Conservation (phyloP, 1,140 invertebrate genomes). For the Eciton burchellii region DNA sequence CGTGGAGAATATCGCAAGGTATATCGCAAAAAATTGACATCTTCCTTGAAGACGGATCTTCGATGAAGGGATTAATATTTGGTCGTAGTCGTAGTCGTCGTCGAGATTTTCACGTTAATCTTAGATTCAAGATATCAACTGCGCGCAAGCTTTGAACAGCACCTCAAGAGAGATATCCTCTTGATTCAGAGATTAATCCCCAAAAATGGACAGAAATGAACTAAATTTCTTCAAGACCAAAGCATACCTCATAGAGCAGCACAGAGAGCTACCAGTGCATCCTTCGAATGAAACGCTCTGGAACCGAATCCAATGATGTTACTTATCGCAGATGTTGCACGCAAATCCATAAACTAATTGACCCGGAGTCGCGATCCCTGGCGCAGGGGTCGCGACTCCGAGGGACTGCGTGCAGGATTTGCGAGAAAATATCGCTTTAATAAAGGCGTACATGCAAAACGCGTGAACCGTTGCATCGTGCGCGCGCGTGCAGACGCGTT, state of each 20-base stretch:
- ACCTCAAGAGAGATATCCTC: neutral
- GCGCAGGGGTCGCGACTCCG: neutral
- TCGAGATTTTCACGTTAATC: too few species aligned
- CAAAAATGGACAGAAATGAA: neutral
- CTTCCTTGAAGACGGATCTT: too few species aligned
- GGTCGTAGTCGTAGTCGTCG: too few species aligned
- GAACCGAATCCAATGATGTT: neutral
- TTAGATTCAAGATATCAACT: neutral
- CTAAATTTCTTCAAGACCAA: neutral
- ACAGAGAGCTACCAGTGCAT: neutral
- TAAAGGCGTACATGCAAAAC: constrained; percentile 64
- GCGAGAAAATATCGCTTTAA: constrained; percentile 65
- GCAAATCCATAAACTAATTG: neutral
- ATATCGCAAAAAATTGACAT: too few species aligned
- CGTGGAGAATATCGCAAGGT: too few species aligned
- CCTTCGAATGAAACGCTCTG: neutral
- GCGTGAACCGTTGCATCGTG: constrained; percentile 8
- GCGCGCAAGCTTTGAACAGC: constrained; percentile 1
- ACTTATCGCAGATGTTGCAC: too few species aligned
- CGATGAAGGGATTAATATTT: too few species aligned
- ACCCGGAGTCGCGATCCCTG: neutral
- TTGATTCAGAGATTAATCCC: too few species aligned
- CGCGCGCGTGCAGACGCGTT: neutral
- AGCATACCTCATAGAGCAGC: neutral
- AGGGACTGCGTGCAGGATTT: constrained; percentile 31